Conservation (phyloP, 2,888 invertebrate genomes). For the Ichneumoninae sp. region DNA sequence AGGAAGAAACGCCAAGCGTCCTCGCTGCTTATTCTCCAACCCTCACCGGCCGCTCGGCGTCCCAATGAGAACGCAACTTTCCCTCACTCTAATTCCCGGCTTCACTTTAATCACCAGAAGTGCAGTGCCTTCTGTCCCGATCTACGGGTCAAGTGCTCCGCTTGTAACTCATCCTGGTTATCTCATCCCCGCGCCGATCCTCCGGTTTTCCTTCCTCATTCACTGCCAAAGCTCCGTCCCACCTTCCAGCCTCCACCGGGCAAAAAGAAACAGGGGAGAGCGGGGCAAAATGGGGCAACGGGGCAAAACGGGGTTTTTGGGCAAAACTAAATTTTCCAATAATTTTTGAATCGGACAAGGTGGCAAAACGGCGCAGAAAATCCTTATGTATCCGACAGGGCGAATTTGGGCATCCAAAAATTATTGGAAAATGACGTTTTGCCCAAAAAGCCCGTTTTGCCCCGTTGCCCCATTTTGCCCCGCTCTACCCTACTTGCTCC, state of each 20-base stretch:
- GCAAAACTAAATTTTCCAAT: no score
- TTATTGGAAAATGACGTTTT: no score
- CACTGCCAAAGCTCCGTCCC: conserved; percentile 2
- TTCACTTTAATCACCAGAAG: conserved; percentile 81
- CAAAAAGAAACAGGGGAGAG: conserved; percentile 33
- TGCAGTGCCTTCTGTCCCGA: conserved; percentile 71
- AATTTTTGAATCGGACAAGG: no score
- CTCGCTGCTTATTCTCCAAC: background rate
- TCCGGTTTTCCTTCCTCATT: conserved; percentile 8
- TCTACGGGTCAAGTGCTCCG: conserved; percentile 77
- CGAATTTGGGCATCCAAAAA: no score
- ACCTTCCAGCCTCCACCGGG: conserved; percentile 11
- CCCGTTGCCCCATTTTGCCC: no score
- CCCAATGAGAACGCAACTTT: conserved; percentile 63
- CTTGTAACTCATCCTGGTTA: conserved; percentile 64
- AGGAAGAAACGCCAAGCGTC: conserved; percentile 19
- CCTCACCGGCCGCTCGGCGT: conserved; percentile 36
- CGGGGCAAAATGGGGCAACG: no score
- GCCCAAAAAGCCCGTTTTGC: no score
- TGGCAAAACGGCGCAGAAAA: no score
- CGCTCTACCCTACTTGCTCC: background rate
- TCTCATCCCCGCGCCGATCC: conserved; percentile 41
- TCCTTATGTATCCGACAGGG: no score
- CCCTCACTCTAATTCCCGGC: conserved; percentile 79
- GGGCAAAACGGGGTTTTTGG: no score